Evolutionary conservation across 64 coral and sea anemone species (phyloP).

Genomic region (Actinia tenebrosa): DNA sequence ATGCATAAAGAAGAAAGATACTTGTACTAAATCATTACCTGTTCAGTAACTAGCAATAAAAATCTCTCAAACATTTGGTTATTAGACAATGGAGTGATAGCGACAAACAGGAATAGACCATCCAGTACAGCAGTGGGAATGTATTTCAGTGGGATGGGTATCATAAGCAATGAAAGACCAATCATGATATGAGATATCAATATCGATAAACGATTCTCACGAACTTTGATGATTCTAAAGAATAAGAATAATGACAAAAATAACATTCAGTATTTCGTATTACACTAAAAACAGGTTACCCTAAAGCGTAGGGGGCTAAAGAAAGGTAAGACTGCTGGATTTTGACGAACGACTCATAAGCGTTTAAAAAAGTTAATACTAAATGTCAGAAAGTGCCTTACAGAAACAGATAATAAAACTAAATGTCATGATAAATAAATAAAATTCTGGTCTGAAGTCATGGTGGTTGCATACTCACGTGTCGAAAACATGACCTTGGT

Average conservation of each 20-base stretch:
- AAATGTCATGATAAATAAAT: background rate
- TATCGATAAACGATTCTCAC: slow-evolving; percentile 69
- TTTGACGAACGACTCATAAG: too few relatives aligned
- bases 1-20: too few relatives aligned
- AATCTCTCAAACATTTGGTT: slow-evolving; percentile 92
- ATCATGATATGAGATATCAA: slow-evolving; percentile 60
- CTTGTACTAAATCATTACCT: slow-evolving; percentile 10
- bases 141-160: slow-evolving; percentile 53
- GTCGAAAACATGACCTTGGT: slow-evolving; percentile 82
- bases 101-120: slow-evolving; percentile 84
- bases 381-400: background rate
- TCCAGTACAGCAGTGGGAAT: slow-evolving; percentile 76
- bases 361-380: too few relatives aligned
- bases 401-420: background rate
- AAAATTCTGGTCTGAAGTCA: too few relatives aligned
- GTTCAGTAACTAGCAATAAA: slow-evolving; percentile 73
- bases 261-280: too few relatives aligned
- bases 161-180: slow-evolving; percentile 64
- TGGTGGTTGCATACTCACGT: slow-evolving; percentile 42
- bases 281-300: too few relatives aligned
- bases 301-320: too few relatives aligned
- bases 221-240: slow-evolving; percentile 72
- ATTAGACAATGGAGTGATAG: slow-evolving; percentile 63
- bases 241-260: background rate
- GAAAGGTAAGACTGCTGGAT: too few relatives aligned